Evolutionary conservation across 2,113 vertebrate species (phyloP).

Genomic region (Pteropus alecto): DNA sequence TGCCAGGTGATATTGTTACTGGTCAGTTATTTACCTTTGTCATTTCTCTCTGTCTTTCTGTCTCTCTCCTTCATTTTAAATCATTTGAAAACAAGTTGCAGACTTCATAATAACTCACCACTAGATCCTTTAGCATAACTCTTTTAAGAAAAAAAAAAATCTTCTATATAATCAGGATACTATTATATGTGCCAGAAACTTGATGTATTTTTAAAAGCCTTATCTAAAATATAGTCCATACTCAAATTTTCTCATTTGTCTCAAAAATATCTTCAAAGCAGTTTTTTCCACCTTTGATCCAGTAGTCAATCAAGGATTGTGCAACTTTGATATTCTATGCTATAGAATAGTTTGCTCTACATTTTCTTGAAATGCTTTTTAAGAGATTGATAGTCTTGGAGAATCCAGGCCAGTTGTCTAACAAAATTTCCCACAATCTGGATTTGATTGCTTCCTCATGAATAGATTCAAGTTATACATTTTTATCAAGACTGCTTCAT

Average conservation of each 20-base stretch:
- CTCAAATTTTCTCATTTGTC: not conserved
- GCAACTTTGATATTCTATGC: not conserved
- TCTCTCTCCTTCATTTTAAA: not conserved
- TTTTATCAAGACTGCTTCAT: not conserved
- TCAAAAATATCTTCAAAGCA: not conserved
- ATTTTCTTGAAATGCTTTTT: conserved; percentile 10
- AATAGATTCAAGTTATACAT: not conserved
- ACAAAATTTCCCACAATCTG: not conserved
- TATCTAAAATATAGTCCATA: conserved; percentile 20
- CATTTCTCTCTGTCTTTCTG: not conserved
- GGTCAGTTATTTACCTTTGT: not conserved
- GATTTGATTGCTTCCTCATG: not conserved
- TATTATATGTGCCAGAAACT: not conserved
- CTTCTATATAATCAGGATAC: not conserved
- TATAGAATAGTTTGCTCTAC: not conserved
- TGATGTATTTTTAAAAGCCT: not conserved
- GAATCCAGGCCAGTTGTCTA: not conserved
- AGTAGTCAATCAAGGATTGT: not conserved
- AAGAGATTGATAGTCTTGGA: not conserved
- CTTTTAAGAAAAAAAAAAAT: not conserved
- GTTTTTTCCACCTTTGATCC: not conserved
- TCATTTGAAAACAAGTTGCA: not conserved
- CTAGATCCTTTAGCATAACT: not conserved
- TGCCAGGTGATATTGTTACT: not conserved
- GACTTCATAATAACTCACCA: not conserved